These are phyloP conservation scores for Aporophyla nigra DNA, from an alignment of 2,888 invertebrate species.

Conservation along the genomic window DNA sequence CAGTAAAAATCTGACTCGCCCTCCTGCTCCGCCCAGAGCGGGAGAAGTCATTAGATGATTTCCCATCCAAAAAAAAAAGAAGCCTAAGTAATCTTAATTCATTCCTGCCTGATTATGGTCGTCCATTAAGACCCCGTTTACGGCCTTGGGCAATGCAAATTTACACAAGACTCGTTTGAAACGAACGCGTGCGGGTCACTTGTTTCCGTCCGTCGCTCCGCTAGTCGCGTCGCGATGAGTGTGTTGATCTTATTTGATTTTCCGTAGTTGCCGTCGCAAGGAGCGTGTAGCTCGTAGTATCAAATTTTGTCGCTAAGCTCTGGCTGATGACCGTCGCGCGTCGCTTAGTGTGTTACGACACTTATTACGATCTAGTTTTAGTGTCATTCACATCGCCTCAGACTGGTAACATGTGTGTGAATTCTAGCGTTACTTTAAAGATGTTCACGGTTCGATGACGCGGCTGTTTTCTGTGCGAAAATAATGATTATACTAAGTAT, in stretches of 20 bases:
- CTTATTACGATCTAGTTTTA: slow-evolving; percentile 2
- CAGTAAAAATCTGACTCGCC: too few relatives aligned
- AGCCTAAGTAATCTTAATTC: not conserved
- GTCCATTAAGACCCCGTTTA: not conserved
- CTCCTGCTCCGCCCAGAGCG: too few relatives aligned
- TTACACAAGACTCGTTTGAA: not conserved
- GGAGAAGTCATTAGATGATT: too few relatives aligned
- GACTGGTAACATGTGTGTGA: not conserved
- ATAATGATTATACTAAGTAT: not conserved
- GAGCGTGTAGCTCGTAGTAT: not conserved
- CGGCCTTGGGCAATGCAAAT: not conserved
- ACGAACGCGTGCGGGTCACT: not conserved
- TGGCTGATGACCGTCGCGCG: not conserved
- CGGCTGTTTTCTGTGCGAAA: not conserved
- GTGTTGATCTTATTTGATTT: not conserved
- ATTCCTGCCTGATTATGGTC: not conserved
- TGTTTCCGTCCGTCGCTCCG: not conserved
- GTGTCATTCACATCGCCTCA: slow-evolving; percentile 1
- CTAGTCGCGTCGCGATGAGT: not conserved
- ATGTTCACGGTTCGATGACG: slow-evolving; percentile 11
- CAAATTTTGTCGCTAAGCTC: not conserved
- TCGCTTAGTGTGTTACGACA: not conserved
- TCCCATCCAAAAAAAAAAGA: too few relatives aligned
- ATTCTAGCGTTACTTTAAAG: slow-evolving; percentile 13
- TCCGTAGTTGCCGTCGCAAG: not conserved